Evolutionary conservation across 2,113 vertebrate genomes (phyloP).

Genomic region (Calyptommatus sinebrachiatus): DNA sequence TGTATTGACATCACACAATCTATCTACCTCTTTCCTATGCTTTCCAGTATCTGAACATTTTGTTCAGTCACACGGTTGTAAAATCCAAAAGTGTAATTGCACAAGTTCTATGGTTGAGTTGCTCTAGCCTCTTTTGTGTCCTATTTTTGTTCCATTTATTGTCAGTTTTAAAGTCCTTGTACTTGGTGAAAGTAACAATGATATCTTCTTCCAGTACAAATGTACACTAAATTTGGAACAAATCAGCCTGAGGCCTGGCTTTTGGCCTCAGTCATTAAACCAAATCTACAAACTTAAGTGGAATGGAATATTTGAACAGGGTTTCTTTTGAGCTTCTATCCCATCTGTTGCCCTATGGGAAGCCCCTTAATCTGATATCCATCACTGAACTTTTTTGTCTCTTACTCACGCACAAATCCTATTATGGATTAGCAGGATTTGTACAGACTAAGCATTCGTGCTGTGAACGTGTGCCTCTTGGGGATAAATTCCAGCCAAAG

Average conservation of each 20-base stretch:
- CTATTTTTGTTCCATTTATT: not conserved
- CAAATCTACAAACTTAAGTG: not conserved
- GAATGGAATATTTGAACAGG: conserved; percentile 11
- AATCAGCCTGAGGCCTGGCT: not conserved
- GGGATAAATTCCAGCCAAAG: conserved; percentile 16
- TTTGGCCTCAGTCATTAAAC: conserved; percentile 15
- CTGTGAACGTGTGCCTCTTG: conserved; percentile 1
- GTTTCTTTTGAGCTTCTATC: conserved; percentile 17
- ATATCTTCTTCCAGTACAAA: conserved; percentile 24
- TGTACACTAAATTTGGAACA: not conserved
- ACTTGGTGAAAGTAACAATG: not conserved
- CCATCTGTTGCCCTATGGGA: conserved; percentile 9
- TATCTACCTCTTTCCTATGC: not conserved
- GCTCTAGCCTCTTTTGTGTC: not conserved
- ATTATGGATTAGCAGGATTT: conserved; percentile 33
- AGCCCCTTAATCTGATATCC: conserved; percentile 37
- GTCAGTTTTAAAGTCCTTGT: not conserved
- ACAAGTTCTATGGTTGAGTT: not conserved
- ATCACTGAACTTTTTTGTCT: not conserved
- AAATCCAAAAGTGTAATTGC: no score
- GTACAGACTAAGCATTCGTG: not conserved
- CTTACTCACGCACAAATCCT: conserved; percentile 22
- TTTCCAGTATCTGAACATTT: not conserved
- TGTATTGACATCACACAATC: not conserved
- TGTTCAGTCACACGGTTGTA: not conserved